These are phyloP conservation scores for Scomber scombrus DNA, from an alignment of 2,113 vertebrate species.

Conservation along the genomic window DNA sequence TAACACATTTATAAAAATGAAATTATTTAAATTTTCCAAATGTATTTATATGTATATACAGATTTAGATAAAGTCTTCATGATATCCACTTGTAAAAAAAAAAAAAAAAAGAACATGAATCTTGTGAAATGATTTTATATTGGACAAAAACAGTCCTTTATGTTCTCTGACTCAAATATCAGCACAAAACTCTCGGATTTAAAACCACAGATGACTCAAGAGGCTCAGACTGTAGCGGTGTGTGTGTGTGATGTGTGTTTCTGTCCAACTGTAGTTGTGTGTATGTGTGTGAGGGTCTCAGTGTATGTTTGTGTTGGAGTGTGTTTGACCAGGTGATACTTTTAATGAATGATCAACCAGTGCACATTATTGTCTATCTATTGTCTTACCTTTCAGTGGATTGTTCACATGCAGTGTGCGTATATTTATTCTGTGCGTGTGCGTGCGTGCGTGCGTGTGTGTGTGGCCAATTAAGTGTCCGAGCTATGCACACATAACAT, in stretches of 20 bases:
- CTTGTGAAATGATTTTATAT: background rate
- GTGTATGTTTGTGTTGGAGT: background rate
- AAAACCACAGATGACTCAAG: background rate
- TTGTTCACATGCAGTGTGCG: conserved; percentile 55
- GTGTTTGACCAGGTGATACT: conserved; percentile 37
- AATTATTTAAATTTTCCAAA: too few relatives aligned
- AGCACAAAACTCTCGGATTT: conserved; percentile 21
- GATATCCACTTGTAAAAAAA: too few relatives aligned
- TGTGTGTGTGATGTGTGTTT: conserved; percentile 25
- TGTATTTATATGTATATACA: too few relatives aligned
- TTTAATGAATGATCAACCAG: conserved; percentile 31
- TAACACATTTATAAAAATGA: too few relatives aligned
- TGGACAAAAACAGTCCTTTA: background rate
- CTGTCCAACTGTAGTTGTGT: conserved; percentile 33
- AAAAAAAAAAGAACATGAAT: too few relatives aligned
- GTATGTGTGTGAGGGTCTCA: background rate
- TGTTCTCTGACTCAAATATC: background rate
- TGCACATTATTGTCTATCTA: conserved; percentile 57
- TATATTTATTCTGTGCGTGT: conserved; percentile 68
- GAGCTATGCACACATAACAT: conserved; percentile 71
- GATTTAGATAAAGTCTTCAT: too few relatives aligned
- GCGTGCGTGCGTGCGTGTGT: conserved; percentile 12
- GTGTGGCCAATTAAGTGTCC: conserved; percentile 46
- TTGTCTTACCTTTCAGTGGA: conserved; percentile 46
- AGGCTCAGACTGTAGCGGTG: conserved; percentile 31